Percentiles rank a stretch among this genome's conserved stretches.
phyloP scores from a whole-genome alignment of 2,888 invertebrate genomes.

The Leucophenga maculata region DNA sequence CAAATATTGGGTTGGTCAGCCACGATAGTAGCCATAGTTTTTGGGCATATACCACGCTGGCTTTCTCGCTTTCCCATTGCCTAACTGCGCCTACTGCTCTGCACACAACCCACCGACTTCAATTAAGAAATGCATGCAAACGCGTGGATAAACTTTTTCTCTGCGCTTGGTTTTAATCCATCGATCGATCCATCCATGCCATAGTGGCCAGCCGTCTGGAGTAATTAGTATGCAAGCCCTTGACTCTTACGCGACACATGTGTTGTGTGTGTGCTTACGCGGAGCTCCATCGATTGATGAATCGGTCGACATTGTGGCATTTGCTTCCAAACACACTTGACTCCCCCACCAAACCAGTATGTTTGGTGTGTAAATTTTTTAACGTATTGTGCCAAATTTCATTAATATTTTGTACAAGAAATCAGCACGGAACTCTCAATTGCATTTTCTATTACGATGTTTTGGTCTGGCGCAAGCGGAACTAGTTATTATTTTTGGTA shows the following conservation, averaged over 20 bases:
- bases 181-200: background rate
- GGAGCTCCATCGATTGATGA: constrained; percentile 6
- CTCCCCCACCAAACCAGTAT: constrained; percentile 24
- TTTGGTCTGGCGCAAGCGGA: constrained; percentile 15
- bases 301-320: background rate
- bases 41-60: constrained; percentile 34
- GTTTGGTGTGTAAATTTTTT: constrained; percentile 58
- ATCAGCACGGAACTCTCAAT: constrained; percentile 62
- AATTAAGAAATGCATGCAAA: constrained; percentile 24
- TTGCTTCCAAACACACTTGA: background rate
- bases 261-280: too few relatives aligned
- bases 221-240: constrained; percentile 56
- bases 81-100: background rate
- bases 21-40: constrained; percentile 3
- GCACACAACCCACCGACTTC: background rate
- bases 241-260: constrained; percentile 53
- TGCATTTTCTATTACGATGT: constrained; percentile 41
- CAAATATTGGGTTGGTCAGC: constrained; percentile 55
- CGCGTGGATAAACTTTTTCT: constrained; percentile 23
- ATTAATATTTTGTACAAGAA: constrained; percentile 48
- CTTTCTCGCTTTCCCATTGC: constrained; percentile 64
- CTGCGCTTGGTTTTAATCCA: background rate
- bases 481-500: constrained; percentile 29
- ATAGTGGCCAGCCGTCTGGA: background rate
- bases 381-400: constrained; percentile 64